phyloP scores from a whole-genome alignment of 2,797 vertebrate genomes.

The Pteropus rufus region DNA sequence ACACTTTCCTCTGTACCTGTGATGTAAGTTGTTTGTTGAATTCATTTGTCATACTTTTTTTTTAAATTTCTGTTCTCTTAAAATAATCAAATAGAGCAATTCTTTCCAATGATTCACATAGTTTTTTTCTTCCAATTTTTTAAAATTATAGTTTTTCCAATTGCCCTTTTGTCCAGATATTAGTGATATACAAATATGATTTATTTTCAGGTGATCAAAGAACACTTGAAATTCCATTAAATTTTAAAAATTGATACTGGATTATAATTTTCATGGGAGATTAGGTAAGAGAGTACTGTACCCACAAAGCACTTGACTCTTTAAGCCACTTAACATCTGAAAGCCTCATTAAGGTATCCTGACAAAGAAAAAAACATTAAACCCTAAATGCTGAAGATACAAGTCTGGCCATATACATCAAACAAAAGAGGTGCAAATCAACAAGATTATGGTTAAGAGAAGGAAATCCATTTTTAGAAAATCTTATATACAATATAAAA shows the following conservation, averaged over 20 bases:
- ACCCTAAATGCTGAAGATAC: background rate
- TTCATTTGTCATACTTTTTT: background rate
- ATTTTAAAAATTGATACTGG: background rate
- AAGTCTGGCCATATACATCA: background rate
- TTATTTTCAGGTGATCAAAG: background rate
- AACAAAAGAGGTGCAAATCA: background rate
- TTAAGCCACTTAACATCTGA: background rate
- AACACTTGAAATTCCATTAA: background rate
- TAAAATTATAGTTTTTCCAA: background rate
- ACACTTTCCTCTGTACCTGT: background rate
- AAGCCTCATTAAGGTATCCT: background rate
- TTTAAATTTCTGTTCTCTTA: background rate
- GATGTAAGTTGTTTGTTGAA: background rate
- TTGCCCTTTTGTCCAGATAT: background rate
- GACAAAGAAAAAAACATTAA: background rate
- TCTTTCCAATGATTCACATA: background rate
- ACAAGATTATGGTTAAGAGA: background rate
- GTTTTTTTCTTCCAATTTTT: background rate
- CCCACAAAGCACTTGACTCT: background rate
- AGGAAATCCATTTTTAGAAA: constrained; percentile 6
- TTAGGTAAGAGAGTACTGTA: background rate
- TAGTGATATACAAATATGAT: background rate
- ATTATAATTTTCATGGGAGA: background rate
- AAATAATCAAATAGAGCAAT: background rate
- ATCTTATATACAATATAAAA: constrained; percentile 30